Conservation (phyloP, 2,113 vertebrate species). For the Hippolais icterina region DNA sequence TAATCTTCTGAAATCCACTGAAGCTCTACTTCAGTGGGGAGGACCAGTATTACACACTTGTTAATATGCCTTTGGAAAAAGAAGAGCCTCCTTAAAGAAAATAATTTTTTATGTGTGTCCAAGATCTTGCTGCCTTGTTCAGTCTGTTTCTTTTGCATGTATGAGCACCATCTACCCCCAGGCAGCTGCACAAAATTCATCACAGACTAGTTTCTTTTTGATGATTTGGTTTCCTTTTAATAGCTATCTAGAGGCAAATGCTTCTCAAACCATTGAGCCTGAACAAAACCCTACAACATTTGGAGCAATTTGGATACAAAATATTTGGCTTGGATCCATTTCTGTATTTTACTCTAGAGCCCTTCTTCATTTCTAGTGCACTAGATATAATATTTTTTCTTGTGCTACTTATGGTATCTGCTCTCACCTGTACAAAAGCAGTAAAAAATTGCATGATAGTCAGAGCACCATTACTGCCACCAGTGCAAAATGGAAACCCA, state of each 20-base stretch:
- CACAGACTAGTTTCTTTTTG: background rate
- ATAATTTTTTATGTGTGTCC: background rate
- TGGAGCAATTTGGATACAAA: slow-evolving; percentile 12
- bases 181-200: background rate
- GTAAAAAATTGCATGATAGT: background rate
- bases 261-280: background rate
- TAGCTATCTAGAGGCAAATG: background rate
- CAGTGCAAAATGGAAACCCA: background rate
- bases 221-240: background rate
- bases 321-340: slow-evolving; percentile 16
- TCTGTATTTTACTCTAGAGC: slow-evolving; percentile 19
- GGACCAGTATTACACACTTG: background rate
- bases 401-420: background rate
- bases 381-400: background rate
- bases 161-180: background rate
- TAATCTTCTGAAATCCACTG: background rate
- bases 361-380: background rate
- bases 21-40: background rate
- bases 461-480: background rate
- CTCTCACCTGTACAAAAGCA: background rate
- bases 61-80: background rate
- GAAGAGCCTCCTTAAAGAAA: background rate
- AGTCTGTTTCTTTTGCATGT: background rate
- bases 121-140: background rate
- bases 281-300: background rate